A percentile compares a stretch with the other conserved stretches of the same genome.
phyloP scores from a whole-genome alignment of 2,888 invertebrate genomes.

The Neoascia interrupta region DNA sequence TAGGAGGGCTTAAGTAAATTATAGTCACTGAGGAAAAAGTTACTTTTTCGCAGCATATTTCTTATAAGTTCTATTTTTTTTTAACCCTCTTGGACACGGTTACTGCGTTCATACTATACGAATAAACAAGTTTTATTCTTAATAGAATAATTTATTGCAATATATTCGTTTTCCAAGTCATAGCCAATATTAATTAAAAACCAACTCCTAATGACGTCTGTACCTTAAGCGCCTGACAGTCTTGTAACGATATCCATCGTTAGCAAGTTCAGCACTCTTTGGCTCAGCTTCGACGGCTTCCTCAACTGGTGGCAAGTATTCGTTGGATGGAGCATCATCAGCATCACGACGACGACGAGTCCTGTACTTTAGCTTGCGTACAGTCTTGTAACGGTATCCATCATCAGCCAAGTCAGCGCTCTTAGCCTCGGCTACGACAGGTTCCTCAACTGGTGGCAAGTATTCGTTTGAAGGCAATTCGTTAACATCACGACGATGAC shows the following conservation, averaged over 20 bases:
- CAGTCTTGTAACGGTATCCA: constrained; percentile 77
- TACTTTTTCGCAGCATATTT: too few relatives aligned
- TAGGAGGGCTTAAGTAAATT: too few relatives aligned
- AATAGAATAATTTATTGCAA: constrained; percentile 57
- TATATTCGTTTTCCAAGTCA: constrained; percentile 1
- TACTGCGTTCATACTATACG: too few relatives aligned
- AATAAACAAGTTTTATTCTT: constrained; percentile 27
- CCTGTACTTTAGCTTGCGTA: constrained; percentile 76
- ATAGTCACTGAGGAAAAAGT: too few relatives aligned
- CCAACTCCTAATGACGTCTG: constrained; percentile 73
- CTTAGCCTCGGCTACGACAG: constrained; percentile 61
- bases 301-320: constrained; percentile 75
- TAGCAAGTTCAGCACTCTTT: constrained; percentile 75
- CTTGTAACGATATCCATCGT: constrained; percentile 78
- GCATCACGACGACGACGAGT: constrained; percentile 54
- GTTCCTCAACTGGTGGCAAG: constrained; percentile 73
- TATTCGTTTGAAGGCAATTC: constrained; percentile 75
- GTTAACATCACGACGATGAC: constrained; percentile 76
- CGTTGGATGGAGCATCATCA: constrained; percentile 70
- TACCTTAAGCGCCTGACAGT: constrained; percentile 74
- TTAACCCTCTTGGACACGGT: too few relatives aligned
- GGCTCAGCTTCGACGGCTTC: constrained; percentile 61
- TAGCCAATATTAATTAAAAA: background rate
- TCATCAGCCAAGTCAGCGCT: constrained; percentile 76
- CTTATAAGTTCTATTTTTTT: too few relatives aligned